These are phyloP conservation scores for Hyppa rectilinea DNA, from an alignment of 2,888 invertebrate genomes.

Conservation along the genomic window DNA sequence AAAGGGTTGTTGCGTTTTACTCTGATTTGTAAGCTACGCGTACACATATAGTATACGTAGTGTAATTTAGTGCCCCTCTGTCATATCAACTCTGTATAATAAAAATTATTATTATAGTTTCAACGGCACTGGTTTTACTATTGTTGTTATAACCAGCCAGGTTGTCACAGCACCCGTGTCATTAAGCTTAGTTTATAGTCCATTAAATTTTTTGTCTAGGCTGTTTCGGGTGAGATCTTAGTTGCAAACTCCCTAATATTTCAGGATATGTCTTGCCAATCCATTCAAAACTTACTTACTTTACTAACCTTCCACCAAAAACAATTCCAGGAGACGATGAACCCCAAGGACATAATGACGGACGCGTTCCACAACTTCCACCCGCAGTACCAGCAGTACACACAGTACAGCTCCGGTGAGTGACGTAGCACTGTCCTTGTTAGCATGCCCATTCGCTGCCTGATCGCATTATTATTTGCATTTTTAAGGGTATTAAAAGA, in stretches of 20 bases:
- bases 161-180: not conserved
- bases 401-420: conserved; percentile 98
- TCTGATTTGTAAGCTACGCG: no score
- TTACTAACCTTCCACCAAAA: not conserved
- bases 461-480: conserved; percentile 80
- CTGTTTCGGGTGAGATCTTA: not conserved
- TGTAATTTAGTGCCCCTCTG: no score
- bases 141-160: not conserved
- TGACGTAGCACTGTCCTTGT: conserved; percentile 67
- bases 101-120: no score
- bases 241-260: not conserved
- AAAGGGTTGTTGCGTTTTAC: no score
- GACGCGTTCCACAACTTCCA: conserved; percentile 99
- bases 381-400: conserved; percentile 99
- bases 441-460: conserved; percentile 70
- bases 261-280: not conserved
- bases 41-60: no score
- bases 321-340: conserved; percentile 97
- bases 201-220: not conserved
- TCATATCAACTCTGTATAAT: no score
- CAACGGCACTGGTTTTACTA: not conserved
- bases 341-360: conserved; percentile 99
- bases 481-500: conserved; percentile 44
- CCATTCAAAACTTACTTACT: not conserved
- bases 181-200: not conserved